A percentile compares a stretch with the other conserved stretches of the same genome.
phyloP scores from a whole-genome alignment of 2,113 vertebrate species.

The Athene cunicularia region DNA sequence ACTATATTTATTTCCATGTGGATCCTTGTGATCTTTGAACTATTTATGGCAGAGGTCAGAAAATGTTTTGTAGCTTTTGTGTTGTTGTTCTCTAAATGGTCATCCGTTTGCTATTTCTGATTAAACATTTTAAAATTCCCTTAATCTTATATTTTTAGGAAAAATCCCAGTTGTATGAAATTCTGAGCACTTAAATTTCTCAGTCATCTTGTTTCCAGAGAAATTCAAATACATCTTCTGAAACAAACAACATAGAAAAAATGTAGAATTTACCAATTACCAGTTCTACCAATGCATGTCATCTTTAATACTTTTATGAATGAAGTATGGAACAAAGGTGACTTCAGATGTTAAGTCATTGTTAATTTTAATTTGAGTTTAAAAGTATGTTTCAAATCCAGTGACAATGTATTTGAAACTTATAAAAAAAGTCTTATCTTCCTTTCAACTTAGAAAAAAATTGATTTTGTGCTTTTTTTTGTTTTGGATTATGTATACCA shows the following conservation, averaged over 20 bases:
- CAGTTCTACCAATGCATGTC: not conserved
- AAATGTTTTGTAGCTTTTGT: not conserved
- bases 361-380: not conserved
- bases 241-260: not conserved
- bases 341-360: not conserved
- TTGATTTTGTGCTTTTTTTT: not conserved
- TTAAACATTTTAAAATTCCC: not conserved
- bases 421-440: not conserved
- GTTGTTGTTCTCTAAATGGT: not conserved
- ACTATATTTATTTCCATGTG: not conserved
- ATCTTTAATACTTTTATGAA: not conserved
- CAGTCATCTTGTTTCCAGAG: not conserved
- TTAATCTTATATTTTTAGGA: not conserved
- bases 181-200: not conserved
- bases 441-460: not conserved
- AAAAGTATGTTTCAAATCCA: not conserved
- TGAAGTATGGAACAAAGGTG: not conserved
- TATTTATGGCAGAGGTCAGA: not conserved
- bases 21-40: not conserved
- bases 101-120: not conserved
- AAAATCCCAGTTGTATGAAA: not conserved
- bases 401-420: not conserved
- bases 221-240: not conserved
- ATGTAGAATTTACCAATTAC: not conserved
- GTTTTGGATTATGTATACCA: not conserved